These are phyloP conservation scores for Mungos mungo DNA, from an alignment of 2,113 vertebrate species.

Conservation along the genomic window DNA sequence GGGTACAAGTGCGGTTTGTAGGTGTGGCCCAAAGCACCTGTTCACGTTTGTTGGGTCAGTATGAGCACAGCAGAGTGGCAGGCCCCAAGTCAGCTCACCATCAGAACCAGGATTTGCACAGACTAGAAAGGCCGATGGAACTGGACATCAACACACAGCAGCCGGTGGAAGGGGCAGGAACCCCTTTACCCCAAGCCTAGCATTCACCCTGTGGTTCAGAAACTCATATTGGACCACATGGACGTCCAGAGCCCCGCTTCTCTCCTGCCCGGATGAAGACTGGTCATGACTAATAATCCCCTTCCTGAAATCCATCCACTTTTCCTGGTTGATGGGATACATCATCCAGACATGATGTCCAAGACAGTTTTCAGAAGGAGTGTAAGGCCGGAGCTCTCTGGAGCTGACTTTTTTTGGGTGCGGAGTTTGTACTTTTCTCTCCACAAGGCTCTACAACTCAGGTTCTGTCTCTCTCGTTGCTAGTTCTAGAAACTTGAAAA, in stretches of 20 bases:
- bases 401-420: background rate
- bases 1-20: background rate
- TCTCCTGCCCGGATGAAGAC: background rate
- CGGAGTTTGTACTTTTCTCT: background rate
- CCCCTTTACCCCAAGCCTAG: background rate
- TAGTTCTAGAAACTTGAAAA: background rate
- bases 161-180: background rate
- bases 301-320: background rate
- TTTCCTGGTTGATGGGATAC: background rate
- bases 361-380: background rate
- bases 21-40: background rate
- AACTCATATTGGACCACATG: background rate
- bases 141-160: background rate
- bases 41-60: background rate
- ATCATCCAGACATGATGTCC: background rate
- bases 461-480: background rate
- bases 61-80: background rate
- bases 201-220: background rate
- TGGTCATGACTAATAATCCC: background rate
- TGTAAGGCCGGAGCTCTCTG: background rate
- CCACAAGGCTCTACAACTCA: background rate
- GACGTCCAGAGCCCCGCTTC: background rate
- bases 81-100: background rate
- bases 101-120: background rate
- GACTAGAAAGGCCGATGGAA: background rate